A percentile compares a stretch with the other conserved stretches of the same genome.
phyloP scores from a whole-genome alignment of 2,113 vertebrate species.

The Ovis canadensis region DNA sequence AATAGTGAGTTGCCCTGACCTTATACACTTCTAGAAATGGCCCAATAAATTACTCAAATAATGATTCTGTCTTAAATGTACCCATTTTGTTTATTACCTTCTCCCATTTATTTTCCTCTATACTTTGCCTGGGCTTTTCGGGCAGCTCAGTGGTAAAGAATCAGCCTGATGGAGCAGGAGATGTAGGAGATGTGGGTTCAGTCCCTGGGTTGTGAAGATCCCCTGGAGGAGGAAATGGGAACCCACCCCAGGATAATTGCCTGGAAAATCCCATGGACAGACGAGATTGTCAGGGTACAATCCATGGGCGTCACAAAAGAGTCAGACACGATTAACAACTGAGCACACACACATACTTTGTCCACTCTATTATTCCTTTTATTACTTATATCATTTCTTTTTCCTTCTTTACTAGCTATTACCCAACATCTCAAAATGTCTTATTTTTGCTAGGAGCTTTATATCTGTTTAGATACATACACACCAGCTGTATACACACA shows the following conservation, averaged over 20 bases:
- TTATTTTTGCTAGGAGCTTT: neutral
- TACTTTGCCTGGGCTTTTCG: neutral
- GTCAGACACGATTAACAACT: neutral
- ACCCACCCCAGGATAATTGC: neutral
- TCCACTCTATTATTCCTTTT: neutral
- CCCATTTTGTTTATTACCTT: neutral
- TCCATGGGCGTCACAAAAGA: fast-evolving
- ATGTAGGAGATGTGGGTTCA: neutral
- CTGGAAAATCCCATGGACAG: neutral
- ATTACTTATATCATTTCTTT: neutral
- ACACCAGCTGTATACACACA: neutral
- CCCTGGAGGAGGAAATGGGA: neutral
- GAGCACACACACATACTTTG: neutral
- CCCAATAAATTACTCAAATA: neutral
- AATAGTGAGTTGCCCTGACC: fast-evolving
- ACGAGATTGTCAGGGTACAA: neutral
- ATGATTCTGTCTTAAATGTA: neutral
- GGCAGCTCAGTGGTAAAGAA: neutral
- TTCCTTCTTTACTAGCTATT: neutral
- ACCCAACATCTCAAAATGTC: neutral
- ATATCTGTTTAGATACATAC: neutral
- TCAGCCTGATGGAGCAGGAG: neutral
- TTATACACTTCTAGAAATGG: no score
- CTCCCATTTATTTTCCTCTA: neutral
- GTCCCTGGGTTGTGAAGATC: neutral